Conservation (phyloP, 2,113 vertebrate species). For the Oceanites oceanicus region DNA sequence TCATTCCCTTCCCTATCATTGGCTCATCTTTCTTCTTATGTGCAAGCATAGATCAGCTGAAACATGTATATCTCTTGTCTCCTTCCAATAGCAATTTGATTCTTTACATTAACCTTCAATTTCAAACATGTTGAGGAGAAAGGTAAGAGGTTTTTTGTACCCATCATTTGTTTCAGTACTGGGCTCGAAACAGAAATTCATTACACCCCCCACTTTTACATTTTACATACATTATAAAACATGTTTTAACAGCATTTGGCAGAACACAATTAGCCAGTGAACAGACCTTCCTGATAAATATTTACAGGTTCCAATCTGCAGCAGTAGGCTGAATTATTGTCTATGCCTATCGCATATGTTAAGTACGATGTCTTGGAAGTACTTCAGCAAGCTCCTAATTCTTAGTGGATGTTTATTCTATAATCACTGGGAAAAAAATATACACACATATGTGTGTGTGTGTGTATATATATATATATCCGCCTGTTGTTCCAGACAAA, state of each 20-base stretch:
- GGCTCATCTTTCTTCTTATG: slow-evolving; percentile 39
- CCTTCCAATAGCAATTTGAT: background rate
- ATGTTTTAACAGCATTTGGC: background rate
- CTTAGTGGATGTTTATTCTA: background rate
- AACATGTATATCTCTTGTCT: slow-evolving; percentile 6
- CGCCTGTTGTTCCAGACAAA: background rate
- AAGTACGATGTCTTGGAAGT: background rate
- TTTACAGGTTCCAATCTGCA: background rate
- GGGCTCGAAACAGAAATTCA: background rate
- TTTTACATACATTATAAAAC: background rate
- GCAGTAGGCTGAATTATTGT: background rate
- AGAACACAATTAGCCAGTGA: background rate
- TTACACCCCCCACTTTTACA: background rate
- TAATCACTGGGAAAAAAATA: background rate
- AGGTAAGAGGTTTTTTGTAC: background rate
- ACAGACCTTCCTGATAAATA: background rate
- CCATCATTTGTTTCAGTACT: background rate
- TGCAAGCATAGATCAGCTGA: background rate
- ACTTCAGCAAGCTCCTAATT: background rate
- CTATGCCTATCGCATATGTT: background rate
- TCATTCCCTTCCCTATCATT: slow-evolving; percentile 39
- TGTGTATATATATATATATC: no score
- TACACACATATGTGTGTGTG: no score
- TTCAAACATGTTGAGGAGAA: background rate
- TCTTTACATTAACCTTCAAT: slow-evolving; percentile 21